Percentiles rank a stretch among this genome's conserved stretches.
Evolutionary conservation across 2,797 vertebrate genomes (phyloP).

Genomic region (Jordanella pulchra): DNA sequence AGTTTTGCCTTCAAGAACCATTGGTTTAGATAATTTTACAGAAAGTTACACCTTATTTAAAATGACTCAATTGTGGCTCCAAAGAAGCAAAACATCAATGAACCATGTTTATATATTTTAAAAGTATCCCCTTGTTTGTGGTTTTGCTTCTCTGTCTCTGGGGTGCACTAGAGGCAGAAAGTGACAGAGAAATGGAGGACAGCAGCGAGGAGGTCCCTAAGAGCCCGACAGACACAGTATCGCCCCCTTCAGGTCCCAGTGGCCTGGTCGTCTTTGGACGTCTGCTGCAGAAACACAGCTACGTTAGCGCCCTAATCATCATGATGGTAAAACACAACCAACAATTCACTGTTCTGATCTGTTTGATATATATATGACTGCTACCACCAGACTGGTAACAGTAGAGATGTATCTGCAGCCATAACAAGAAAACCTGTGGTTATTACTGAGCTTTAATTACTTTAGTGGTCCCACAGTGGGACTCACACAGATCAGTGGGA

Average conservation of each 20-base stretch:
- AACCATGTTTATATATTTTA: no score
- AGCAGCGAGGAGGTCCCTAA: conserved; percentile 19
- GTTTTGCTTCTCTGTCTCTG: neutral
- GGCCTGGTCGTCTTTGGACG: conserved; percentile 72
- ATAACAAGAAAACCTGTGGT: neutral
- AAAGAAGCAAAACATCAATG: no score
- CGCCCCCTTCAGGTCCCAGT: conserved; percentile 57
- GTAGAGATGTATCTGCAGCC: neutral
- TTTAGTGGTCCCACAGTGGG: neutral
- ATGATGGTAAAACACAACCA: conserved; percentile 79
- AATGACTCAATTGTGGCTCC: neutral
- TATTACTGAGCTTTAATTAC: neutral
- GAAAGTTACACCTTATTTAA: no score
- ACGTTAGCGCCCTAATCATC: conserved; percentile 80
- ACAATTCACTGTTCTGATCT: neutral
- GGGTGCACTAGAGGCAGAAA: conserved; percentile 36
- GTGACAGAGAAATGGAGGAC: conserved; percentile 23
- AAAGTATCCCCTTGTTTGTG: neutral
- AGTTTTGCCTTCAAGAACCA: neutral
- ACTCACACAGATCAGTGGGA: neutral
- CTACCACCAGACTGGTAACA: neutral
- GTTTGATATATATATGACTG: conserved; percentile 4
- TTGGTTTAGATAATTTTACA: neutral
- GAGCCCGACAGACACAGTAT: conserved; percentile 34
- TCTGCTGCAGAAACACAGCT: conserved; percentile 84